Conservation (phyloP, 2,888 invertebrate genomes). For the Tachina fera region DNA sequence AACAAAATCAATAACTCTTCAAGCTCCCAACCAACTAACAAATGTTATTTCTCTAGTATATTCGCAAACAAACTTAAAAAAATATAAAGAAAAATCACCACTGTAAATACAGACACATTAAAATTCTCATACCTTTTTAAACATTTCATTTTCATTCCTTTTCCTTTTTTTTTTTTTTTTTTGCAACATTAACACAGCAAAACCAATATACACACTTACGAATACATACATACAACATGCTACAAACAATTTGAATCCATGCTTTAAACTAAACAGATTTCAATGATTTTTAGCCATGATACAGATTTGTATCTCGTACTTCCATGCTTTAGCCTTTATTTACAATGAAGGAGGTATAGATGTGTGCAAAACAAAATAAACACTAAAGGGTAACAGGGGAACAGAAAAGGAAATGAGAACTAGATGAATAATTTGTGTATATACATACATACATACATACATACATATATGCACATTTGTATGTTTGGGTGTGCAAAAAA, state of each 20-base stretch:
- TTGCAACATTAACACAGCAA: slow-evolving; percentile 39
- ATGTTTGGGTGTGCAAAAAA: neutral
- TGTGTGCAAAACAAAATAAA: slow-evolving; percentile 14
- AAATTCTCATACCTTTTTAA: slow-evolving; percentile 61
- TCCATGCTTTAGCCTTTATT: slow-evolving; percentile 46
- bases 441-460: neutral
- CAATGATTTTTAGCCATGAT: slow-evolving; percentile 72
- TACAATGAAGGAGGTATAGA: slow-evolving; percentile 42
- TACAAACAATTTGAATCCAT: slow-evolving; percentile 70
- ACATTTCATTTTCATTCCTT: slow-evolving; percentile 50
- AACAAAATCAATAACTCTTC: slow-evolving; percentile 52
- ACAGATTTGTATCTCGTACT: slow-evolving; percentile 68
- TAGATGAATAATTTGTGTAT: slow-evolving; percentile 19
- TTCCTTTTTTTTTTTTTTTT: slow-evolving; percentile 3
- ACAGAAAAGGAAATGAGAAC: neutral
- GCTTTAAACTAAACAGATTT: slow-evolving; percentile 72
- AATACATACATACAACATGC: slow-evolving; percentile 36
- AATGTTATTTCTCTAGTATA: neutral
- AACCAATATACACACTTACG: neutral
- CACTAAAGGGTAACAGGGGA: slow-evolving; percentile 24
- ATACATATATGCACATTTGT: neutral
- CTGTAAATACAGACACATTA: slow-evolving; percentile 65
- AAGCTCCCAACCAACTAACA: slow-evolving; percentile 24
- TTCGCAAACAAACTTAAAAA: slow-evolving; percentile 19
- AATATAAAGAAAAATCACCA: slow-evolving; percentile 40